Evolutionary conservation across 2,888 invertebrate genomes (phyloP), one percentile per base, ranked within the genome.

Genomic region (Thera britannica): DNA sequence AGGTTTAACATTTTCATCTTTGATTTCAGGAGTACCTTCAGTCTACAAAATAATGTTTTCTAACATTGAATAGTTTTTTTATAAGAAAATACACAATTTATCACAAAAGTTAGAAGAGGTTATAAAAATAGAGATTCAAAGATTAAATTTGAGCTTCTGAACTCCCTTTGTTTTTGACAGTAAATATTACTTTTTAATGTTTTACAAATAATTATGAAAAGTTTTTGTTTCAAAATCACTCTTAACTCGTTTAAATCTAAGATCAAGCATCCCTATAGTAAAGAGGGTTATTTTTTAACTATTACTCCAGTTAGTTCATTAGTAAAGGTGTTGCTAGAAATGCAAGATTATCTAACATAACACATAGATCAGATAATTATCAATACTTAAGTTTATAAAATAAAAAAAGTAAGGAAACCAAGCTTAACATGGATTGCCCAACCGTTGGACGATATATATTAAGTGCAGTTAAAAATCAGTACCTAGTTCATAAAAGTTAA

Each of bases 101-200:
- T 62, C 52, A 65, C 55, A 62, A 67, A 52, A 67, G 36, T 38
- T 57, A 64, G 58, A 55, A 59, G 48, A 61, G 60, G 60, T 61
- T 70, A 67, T 51, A 67, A 67, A 70, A 70, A 67, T 67, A 70
- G 64, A 67, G 63, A 58, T 66, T 58, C 55, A 49, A 60, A 23
- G 49, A 11, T 36, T 65, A 52, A 48, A 54, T 65, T 65, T 65
- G 64, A 67, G 65, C 65, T 52, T 52, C 7, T 34, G 34, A 52
- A 34, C 9, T 52, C 34, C 34, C 5, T 9, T 9, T 41, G 5
- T 41, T 7, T 4, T 41, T 41, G 6, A 41, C 41, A 41, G 41
- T 41, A 41, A 5, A 6, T 41, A 7, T 41, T 41, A 41, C 41
- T 41, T 41, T 41, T 41, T 6, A 41, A 41, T 41, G 41, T 41